These are phyloP conservation scores for Aphelenchoides fujianensis DNA, from an alignment of 1,140 invertebrate species.

Conservation along the genomic window DNA sequence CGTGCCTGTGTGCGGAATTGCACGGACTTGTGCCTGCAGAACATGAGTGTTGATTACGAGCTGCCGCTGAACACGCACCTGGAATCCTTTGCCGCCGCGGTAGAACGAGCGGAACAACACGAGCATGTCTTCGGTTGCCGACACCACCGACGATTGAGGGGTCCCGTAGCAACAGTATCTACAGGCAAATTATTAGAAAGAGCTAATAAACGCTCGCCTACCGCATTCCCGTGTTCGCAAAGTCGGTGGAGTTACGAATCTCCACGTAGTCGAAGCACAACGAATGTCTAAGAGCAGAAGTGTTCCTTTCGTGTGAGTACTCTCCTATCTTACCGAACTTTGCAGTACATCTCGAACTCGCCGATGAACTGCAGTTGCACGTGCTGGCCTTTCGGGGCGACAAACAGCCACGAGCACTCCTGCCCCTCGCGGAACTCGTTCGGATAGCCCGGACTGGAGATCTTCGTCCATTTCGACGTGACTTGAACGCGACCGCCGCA, in stretches of 20 bases:
- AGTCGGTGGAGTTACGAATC: conserved; percentile 60
- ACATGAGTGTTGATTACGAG: too few relatives aligned
- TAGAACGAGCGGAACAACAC: conserved; percentile 62
- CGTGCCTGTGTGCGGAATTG: conserved; percentile 40
- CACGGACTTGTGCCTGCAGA: conserved; percentile 51
- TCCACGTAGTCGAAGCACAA: conserved; percentile 62
- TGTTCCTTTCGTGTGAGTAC: neutral
- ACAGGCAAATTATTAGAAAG: conserved; percentile 16
- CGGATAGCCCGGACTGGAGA: conserved; percentile 56
- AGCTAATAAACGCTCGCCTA: conserved; percentile 4
- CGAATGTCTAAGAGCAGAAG: conserved; percentile 53
- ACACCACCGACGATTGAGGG: conserved; percentile 49
- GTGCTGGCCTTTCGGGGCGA: conserved; percentile 50
- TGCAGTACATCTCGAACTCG: conserved; percentile 62
- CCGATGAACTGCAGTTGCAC: conserved; percentile 59
- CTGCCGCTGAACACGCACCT: conserved; percentile 49
- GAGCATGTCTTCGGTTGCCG: conserved; percentile 60
- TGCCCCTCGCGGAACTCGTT: conserved; percentile 59
- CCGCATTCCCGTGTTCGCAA: conserved; percentile 62
- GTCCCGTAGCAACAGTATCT: conserved; percentile 62
- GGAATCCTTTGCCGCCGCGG: conserved; percentile 60
- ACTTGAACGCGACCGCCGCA: conserved; percentile 55
- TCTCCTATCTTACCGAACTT: too few relatives aligned
- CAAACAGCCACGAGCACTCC: conserved; percentile 60
- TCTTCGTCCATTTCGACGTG: conserved; percentile 41